Evolutionary conservation across 2,797 vertebrate genomes (phyloP).

Genomic region (Peromyscus aztecus): DNA sequence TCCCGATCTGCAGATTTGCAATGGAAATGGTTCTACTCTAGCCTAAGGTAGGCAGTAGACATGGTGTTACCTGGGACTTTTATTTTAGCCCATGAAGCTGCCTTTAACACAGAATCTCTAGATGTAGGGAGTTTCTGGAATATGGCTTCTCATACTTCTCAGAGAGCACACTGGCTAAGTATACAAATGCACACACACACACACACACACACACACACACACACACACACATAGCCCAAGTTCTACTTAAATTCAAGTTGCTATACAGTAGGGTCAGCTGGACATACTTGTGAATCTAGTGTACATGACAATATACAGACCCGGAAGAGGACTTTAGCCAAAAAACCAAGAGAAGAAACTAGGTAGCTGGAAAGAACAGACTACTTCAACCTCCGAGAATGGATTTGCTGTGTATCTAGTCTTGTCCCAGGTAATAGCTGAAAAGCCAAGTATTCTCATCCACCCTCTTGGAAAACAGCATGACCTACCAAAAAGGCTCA

Average conservation of each 20-base stretch:
- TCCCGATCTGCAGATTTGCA: not conserved
- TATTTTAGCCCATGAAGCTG: slow-evolving; percentile 1
- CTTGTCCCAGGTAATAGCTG: not conserved
- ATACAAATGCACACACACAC: not conserved
- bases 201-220: not conserved
- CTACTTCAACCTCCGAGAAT: not conserved
- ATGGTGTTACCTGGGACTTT: not conserved
- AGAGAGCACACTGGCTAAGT: not conserved
- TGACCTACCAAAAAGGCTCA: not conserved
- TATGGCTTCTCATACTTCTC: not conserved
- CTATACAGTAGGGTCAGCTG: not conserved
- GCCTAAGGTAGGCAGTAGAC: not conserved
- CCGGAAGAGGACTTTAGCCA: not conserved
- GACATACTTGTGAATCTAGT: not conserved
- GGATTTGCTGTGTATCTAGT: not conserved
- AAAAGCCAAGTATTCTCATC: slow-evolving; percentile 20
- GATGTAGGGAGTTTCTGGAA: not conserved
- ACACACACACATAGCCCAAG: not conserved
- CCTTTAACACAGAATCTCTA: not conserved
- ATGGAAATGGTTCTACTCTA: slow-evolving; percentile 28
- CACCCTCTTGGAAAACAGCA: not conserved
- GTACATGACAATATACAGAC: not conserved
- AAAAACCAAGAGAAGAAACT: slow-evolving; percentile 21
- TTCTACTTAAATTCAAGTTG: not conserved
- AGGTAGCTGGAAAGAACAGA: not conserved